Base-by-base conservation (phyloP, 2,797 vertebrate genomes). In the Melanotaenia parkinsoni region DNA sequence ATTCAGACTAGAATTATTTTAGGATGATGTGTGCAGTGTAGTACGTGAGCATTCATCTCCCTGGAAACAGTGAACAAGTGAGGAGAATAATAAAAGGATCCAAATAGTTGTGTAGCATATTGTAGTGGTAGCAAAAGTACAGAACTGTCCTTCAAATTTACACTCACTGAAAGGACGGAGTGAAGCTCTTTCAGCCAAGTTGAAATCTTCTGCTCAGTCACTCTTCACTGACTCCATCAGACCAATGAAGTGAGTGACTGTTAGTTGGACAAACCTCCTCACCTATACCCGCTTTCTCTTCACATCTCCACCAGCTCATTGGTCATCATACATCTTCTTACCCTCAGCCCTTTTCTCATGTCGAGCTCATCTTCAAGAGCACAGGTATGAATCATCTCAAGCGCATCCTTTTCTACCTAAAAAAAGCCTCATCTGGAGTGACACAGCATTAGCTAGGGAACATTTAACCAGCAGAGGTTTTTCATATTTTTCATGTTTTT, bases 231-330 rank as follows among this genome's bases (percentile, higher is more conserved):
- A 64, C 59, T 68, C 67, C 14, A 53, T 51, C 63, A 54, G 24
- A 77, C 54, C 32, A 40, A 11, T 56, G 28, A 76, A 81, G 51
- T 63, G 24, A 22, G 20, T 61, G 82, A 86, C 78, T 57, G 58
- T 33, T 43, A 40, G 13, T 26, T 61, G 20, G 40, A 38, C 40
- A 26, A 30, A 43, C 58, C 59, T 1, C 47, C 4, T 71, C 66
- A 28, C 38, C 33, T 73, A 72, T 54, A 66, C 35, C 30, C 0
- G 30, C 58, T 45, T 62, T 24, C 35, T 63, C 32, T 51, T 75
- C 22, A 43, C 69, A 16, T 63, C 28, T 51, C 72, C 24, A 43
- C 69, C 13, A 66, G 26, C 28, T 56, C 57, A 43, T 28, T 9
- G 10, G 28, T 61, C 51, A 9, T 40, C 30, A 57, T 66, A 62